phyloP scores from a whole-genome alignment of 2,113 vertebrate genomes.

The Rhinogobius similis region DNA sequence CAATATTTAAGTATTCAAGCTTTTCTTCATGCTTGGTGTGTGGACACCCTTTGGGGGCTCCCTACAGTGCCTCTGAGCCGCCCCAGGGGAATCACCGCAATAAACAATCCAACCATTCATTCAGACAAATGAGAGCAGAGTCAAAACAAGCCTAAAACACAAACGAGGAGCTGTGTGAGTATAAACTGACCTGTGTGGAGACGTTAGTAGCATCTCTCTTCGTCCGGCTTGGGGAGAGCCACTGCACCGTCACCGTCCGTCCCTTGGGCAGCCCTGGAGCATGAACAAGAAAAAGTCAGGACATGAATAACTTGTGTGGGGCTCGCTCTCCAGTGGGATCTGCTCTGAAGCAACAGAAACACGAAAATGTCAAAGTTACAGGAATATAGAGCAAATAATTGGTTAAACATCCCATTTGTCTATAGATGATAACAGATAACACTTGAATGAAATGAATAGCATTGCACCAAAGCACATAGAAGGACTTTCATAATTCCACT shows the following conservation, averaged over 20 bases:
- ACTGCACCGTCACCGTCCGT: slow-evolving; percentile 54
- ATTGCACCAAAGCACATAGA: slow-evolving; percentile 8
- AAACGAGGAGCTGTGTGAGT: not conserved
- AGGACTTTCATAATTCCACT: slow-evolving; percentile 24
- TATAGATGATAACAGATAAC: slow-evolving; percentile 1
- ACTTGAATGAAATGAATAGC: not conserved
- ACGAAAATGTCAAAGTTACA: too few species aligned
- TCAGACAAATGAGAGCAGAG: too few species aligned
- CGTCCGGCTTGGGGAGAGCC: slow-evolving; percentile 59
- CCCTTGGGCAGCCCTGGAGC: slow-evolving; percentile 46
- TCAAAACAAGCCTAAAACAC: too few species aligned
- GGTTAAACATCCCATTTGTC: not conserved
- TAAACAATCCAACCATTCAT: too few species aligned
- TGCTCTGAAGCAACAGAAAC: not conserved
- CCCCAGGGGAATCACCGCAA: too few species aligned
- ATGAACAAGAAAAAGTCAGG: slow-evolving; percentile 21
- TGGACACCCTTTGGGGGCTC: too few species aligned
- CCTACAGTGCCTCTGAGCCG: too few species aligned
- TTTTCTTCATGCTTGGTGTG: too few species aligned
- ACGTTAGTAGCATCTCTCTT: slow-evolving; percentile 44
- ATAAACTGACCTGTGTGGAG: slow-evolving; percentile 55
- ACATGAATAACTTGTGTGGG: slow-evolving; percentile 15
- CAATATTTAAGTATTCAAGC: too few species aligned
- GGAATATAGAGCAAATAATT: too few species aligned
- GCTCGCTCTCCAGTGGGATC: not conserved